Percentiles rank a stretch among this genome's conserved stretches.
Evolutionary conservation across 2,797 vertebrate genomes (phyloP).

Genomic region (Philypnodon macrostomus): DNA sequence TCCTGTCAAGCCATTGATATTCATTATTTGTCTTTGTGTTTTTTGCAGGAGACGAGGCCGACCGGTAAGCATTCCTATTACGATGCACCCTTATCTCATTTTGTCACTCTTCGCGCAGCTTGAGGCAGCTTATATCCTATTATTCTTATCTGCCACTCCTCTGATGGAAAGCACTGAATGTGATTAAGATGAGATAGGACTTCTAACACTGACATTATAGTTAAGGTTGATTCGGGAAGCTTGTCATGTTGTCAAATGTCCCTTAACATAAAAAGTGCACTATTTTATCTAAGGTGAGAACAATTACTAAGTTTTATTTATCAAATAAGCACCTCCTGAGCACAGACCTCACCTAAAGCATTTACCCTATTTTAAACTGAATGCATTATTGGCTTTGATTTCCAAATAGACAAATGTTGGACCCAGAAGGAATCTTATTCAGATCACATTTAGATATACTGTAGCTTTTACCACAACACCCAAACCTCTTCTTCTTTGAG

Average conservation of each 20-base stretch:
- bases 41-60: slow-evolving; percentile 63
- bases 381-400: too few relatives aligned
- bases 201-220: slow-evolving; percentile 42
- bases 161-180: slow-evolving; percentile 59
- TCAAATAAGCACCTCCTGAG: too few relatives aligned
- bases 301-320: too few relatives aligned
- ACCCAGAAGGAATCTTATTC: too few relatives aligned
- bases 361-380: too few relatives aligned
- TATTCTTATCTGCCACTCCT: slow-evolving; percentile 65
- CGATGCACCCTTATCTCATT: slow-evolving; percentile 40
- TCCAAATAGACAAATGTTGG: too few relatives aligned
- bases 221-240: slow-evolving; percentile 36
- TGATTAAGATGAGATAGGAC: slow-evolving; percentile 58
- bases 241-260: slow-evolving; percentile 23
- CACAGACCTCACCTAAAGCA: too few relatives aligned
- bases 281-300: too few relatives aligned
- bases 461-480: too few relatives aligned
- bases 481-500: too few relatives aligned
- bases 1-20: slow-evolving; percentile 45
- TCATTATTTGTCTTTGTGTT: slow-evolving; percentile 55
- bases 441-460: too few relatives aligned
- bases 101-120: slow-evolving; percentile 40
- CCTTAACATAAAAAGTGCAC: too few relatives aligned
- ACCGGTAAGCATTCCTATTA: slow-evolving; percentile 62
- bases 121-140: slow-evolving; percentile 48